Evolutionary conservation across 1,140 invertebrate genomes (phyloP).

Genomic region (Maniola jurtina): DNA sequence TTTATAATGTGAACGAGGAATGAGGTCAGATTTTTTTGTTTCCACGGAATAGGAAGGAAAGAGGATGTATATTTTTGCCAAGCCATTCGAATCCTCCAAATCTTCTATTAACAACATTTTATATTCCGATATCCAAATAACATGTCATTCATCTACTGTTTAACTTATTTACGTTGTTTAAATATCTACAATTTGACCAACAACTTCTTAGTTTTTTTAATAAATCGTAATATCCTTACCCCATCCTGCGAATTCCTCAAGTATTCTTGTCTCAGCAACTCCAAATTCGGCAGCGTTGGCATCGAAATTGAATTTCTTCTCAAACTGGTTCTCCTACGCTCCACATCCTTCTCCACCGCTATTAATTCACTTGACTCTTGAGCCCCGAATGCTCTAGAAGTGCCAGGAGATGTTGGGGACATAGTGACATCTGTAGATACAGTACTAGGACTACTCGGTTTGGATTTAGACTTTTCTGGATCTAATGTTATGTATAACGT

Average conservation of each 20-base stretch:
- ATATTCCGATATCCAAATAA: no score
- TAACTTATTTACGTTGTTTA: no score
- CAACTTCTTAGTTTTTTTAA: no score
- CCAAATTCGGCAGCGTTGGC: constrained; percentile 68
- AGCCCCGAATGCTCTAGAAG: constrained; percentile 54
- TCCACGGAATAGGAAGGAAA: no score
- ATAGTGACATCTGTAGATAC: constrained; percentile 56
- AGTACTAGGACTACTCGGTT: constrained; percentile 51
- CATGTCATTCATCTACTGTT: no score
- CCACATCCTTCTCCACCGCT: constrained; percentile 48
- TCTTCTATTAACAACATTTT: no score
- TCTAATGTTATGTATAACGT: constrained; percentile 69
- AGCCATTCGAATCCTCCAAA: no score
- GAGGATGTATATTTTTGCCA: no score
- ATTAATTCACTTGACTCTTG: constrained; percentile 54
- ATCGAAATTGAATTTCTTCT: constrained; percentile 76
- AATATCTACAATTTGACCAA: no score
- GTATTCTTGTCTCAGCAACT: constrained; percentile 62
- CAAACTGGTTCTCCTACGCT: constrained; percentile 48
- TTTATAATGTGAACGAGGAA: no score
- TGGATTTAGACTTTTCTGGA: constrained; percentile 53
- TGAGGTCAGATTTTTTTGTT: no score
- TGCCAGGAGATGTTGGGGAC: constrained; percentile 42
- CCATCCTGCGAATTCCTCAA: constrained; percentile 57
- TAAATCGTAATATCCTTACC: constrained; percentile 40